Base-by-base conservation (phyloP, 2,113 vertebrate species). In the Apeltes quadracus region DNA sequence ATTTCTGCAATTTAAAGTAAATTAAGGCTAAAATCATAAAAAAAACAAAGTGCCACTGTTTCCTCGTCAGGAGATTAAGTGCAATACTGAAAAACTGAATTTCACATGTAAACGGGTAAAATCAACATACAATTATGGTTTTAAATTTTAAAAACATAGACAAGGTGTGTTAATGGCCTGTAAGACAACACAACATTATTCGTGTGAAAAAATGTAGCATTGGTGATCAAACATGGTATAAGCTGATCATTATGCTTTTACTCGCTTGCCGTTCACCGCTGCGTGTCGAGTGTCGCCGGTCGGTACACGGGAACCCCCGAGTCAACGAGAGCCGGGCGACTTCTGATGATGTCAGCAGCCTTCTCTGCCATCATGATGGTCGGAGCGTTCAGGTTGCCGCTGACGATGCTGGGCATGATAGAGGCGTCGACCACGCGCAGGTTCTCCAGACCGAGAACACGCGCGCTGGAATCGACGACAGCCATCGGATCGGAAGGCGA, bases 341-440 rank as follows among this genome's bases (percentile, higher is more conserved):
- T 95, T 84, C 93, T 95, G 75, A 99, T 97, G 18, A 95, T 89
- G 84, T 99, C 98, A 0, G 97, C 96, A 1, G 94, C 94, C 83
- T 98, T 99, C 88, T 99, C 98, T 1, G 97, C 97, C 0, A 99
- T 93, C 98, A 99, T 99, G 82, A 99, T 93, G 9, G 96, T 97
- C 13, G 98, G 98, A 3, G 96, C 95, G 0, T 99, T 99, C 25
- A 99, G 83, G 88, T 99, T 99, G 53, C 98, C 98, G 4, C 96
- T 98, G 80, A 97, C 93, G 14, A 99, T 20, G 13, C 96, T 98
- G 77, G 98, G 98, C 97, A 99, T 99, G 90, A 99, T 95, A 68
- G 98, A 99, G 20, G 98, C 96, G 41, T 99, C 98, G 1, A 99
- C 92, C 6, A 99, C 95, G 13, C 96, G 91, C 62, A 99, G 87